phyloP scores from a whole-genome alignment of 2,797 vertebrate species.

The Menidia menidia region DNA sequence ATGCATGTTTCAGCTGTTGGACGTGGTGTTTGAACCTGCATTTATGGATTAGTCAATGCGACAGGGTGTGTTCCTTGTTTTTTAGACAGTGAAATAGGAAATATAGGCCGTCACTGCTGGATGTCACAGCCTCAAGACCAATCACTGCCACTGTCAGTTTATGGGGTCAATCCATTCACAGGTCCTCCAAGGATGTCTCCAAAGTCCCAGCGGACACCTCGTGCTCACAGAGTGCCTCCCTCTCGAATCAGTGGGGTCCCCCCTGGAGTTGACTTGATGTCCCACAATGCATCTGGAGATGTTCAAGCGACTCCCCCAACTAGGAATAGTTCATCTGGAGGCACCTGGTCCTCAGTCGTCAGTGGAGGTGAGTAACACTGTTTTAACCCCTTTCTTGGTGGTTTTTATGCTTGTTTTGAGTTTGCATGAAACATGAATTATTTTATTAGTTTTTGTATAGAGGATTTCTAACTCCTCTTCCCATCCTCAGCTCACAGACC shows the following conservation, averaged over 20 bases:
- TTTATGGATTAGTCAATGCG: not conserved
- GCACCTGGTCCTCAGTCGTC: constrained; percentile 98
- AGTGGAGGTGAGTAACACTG: constrained; percentile 87
- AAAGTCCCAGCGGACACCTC: constrained; percentile 96
- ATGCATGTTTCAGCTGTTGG: constrained; percentile 54
- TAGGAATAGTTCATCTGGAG: constrained; percentile 92
- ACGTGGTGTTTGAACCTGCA: constrained; percentile 16
- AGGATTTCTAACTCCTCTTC: not conserved
- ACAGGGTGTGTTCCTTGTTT: not conserved
- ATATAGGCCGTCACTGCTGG: constrained; percentile 8
- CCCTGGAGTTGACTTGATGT: constrained; percentile 91
- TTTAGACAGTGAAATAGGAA: constrained; percentile 13
- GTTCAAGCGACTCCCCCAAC: constrained; percentile 85
- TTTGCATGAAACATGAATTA: not conserved
- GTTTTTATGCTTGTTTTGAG: not conserved
- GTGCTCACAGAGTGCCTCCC: constrained; percentile 92
- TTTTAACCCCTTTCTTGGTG: not conserved
- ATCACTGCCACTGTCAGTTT: constrained; percentile 8
- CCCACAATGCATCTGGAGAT: constrained; percentile 91
- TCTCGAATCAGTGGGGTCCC: constrained; percentile 89
- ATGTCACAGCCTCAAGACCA: constrained; percentile 17
- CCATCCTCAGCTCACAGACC: constrained; percentile 92
- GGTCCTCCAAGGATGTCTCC: constrained; percentile 99
- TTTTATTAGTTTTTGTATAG: not conserved
- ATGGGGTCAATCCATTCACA: constrained; percentile 56